Percentiles rank a stretch among this genome's conserved stretches.
These are phyloP conservation scores for Hyaena hyaena DNA, from an alignment of 2,113 vertebrate species.

Conservation along the genomic window DNA sequence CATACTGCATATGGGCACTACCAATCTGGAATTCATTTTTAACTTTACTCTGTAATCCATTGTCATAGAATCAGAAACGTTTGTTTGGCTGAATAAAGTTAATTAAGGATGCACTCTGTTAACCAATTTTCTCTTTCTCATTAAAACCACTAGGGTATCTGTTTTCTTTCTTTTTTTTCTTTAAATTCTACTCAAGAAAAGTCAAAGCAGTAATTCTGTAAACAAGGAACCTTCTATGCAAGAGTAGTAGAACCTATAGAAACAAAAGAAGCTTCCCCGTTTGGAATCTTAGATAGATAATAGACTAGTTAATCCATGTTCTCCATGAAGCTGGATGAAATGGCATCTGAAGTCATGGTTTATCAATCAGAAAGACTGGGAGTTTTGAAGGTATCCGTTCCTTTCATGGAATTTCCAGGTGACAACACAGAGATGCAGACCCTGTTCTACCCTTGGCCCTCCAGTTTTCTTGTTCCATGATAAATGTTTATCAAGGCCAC, in stretches of 20 bases:
- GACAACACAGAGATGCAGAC: not conserved
- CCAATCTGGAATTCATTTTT: not conserved
- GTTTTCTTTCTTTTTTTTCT: not conserved
- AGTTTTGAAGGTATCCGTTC: not conserved
- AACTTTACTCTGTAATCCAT: not conserved
- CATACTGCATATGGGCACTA: not conserved
- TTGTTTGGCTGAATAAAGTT: slow-evolving; percentile 41
- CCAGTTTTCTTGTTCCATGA: not conserved
- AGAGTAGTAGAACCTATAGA: not conserved
- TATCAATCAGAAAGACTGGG: not conserved
- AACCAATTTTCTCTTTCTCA: slow-evolving; percentile 4
- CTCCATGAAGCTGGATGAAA: not conserved
- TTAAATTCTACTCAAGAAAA: slow-evolving; percentile 18
- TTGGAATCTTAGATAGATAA: not conserved
- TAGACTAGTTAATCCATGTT: not conserved
- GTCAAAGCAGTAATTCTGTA: not conserved
- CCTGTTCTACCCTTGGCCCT: not conserved
- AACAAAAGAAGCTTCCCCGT: not conserved
- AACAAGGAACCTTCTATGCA: not conserved
- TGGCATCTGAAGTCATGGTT: not conserved
- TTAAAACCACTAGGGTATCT: slow-evolving; percentile 18
- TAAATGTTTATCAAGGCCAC: not conserved
- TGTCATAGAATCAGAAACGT: slow-evolving; percentile 30
- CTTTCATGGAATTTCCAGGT: not conserved
- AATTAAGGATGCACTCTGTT: slow-evolving; percentile 29